Base-by-base conservation (phyloP, 2,113 vertebrate genomes). In the Hiodon alosoides region DNA sequence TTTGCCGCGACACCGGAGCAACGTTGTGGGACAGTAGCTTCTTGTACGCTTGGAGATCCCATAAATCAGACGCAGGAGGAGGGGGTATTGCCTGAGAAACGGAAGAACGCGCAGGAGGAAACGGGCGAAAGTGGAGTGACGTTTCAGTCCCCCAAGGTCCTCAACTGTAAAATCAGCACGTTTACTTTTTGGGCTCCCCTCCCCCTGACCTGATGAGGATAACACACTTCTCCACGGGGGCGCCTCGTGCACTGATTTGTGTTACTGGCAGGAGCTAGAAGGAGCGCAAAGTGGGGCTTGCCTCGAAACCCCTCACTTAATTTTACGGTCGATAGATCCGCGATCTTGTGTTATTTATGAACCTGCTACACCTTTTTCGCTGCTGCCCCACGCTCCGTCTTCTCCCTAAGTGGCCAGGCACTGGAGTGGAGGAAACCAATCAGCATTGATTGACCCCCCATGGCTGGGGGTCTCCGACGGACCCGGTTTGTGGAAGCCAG, bases 101-200 rank as follows among this genome's bases (percentile, higher is more conserved):
- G 46, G 61, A 66, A 76, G 83, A 80, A 82, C 79, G 85, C 75
- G 83, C 79, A 82, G 76, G 81, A 86, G 80, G 81, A 85, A 82
- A 86, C 1, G 3, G 57, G 11, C 82, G 84, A 82, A 86, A 82
- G 83, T 80, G 51, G 62, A 79, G 86, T 86, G 83, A 86, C 80
- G 81, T 80, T 82, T 14, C 31, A 69, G 68, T 78, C 81, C 86
- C 85, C 83, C 46, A 73, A 73, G 75, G 87, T 75, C 74, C 55
- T 75, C 79, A 76, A 73, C 54, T 73, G 81, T 85, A 85, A 90
- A 91, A 89, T 88, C 85, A 86, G 83, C 85, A 86, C 83, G 87
- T 83, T 84, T 81, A 89, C 80, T 82, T 83, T 86, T 88, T 86
- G 83, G 83, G 31, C 31, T 31, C 31, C 31, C 31, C 31, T 31